A percentile compares a stretch with the other conserved stretches of the same genome.
phyloP scores from a whole-genome alignment of 2,797 vertebrate genomes.

The Darevskia mixta region DNA sequence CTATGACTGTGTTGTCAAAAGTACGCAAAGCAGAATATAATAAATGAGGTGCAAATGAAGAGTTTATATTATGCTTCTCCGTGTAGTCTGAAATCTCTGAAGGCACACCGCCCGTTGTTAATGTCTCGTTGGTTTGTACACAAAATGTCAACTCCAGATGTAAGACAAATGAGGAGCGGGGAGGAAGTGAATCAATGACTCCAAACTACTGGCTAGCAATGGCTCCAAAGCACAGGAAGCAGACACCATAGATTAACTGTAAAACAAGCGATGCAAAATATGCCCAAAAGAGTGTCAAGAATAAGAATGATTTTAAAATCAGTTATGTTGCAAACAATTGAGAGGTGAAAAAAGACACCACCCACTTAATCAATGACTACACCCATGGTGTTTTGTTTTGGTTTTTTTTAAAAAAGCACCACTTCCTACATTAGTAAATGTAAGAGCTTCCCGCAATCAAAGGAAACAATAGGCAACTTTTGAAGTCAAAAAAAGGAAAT shows the following conservation, averaged over 20 bases:
- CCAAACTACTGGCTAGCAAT: background rate
- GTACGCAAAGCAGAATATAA: background rate
- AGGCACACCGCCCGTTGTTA: slow-evolving; percentile 4
- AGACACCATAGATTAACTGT: background rate
- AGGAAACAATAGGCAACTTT: slow-evolving; percentile 31
- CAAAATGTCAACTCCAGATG: background rate
- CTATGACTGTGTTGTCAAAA: background rate
- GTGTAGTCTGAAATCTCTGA: slow-evolving; percentile 21
- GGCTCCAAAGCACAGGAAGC: background rate
- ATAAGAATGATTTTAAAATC: slow-evolving; percentile 1
- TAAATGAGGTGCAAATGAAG: slow-evolving; percentile 17
- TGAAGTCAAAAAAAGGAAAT: slow-evolving; percentile 30
- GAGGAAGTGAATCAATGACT: slow-evolving; percentile 26
- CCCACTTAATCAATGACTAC: background rate
- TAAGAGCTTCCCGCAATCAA: slow-evolving; percentile 22
- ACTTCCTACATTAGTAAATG: slow-evolving; percentile 2
- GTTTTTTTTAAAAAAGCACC: rapidly evolving
- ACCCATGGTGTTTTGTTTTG: background rate
- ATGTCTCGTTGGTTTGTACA: background rate
- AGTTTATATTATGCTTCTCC: slow-evolving; percentile 15
- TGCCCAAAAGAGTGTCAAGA: background rate
- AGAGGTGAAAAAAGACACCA: background rate
- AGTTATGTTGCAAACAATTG: background rate
- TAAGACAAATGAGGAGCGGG: slow-evolving; percentile 29
- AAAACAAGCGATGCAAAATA: slow-evolving; percentile 1